Evolutionary conservation across 2,797 vertebrate genomes (phyloP).

Genomic region (Coreius guichenoti): DNA sequence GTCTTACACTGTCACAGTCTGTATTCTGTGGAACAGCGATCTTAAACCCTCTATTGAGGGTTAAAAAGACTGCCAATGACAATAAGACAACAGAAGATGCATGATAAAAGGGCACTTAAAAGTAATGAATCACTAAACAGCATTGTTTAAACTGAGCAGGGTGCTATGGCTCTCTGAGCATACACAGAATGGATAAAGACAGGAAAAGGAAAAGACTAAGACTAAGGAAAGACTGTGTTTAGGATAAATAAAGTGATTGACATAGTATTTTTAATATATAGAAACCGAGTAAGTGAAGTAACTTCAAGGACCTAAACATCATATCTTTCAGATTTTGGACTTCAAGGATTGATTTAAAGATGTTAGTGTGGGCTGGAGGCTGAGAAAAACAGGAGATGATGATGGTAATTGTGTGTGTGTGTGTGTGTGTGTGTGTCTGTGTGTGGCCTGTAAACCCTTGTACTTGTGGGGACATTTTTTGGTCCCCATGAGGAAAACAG

Average conservation of each 20-base stretch:
- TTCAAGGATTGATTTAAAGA: conserved; percentile 41
- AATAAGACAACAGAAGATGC: conserved; percentile 58
- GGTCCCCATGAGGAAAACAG: too few relatives aligned
- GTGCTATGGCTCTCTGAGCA: conserved; percentile 52
- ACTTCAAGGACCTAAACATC: not conserved
- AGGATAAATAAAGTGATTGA: conserved; percentile 34
- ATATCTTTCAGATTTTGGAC: conserved; percentile 17
- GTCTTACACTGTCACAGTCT: conserved; percentile 22
- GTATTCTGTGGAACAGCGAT: conserved; percentile 18
- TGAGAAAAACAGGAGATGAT: conserved; percentile 64
- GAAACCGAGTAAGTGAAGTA: not conserved
- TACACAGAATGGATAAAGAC: conserved; percentile 37
- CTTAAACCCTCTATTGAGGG: conserved; percentile 42
- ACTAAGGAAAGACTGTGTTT: not conserved
- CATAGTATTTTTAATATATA: conserved; percentile 1
- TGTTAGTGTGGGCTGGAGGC: conserved; percentile 16
- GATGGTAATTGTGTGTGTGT: conserved; percentile 59
- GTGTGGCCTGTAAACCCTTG: conserved; percentile 43
- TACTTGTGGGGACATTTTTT: too few relatives aligned
- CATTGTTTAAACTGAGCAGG: conserved; percentile 60
- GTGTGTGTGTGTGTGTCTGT: conserved; percentile 60
- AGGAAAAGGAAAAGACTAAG: conserved; percentile 2
- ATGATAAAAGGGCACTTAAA: conserved; percentile 61
- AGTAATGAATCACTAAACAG: conserved; percentile 53
- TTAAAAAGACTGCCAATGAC: conserved; percentile 46